Percentiles rank a stretch among this genome's conserved stretches.
Evolutionary conservation across 1,140 invertebrate species (phyloP).

Genomic region (Plectus sambesii): DNA sequence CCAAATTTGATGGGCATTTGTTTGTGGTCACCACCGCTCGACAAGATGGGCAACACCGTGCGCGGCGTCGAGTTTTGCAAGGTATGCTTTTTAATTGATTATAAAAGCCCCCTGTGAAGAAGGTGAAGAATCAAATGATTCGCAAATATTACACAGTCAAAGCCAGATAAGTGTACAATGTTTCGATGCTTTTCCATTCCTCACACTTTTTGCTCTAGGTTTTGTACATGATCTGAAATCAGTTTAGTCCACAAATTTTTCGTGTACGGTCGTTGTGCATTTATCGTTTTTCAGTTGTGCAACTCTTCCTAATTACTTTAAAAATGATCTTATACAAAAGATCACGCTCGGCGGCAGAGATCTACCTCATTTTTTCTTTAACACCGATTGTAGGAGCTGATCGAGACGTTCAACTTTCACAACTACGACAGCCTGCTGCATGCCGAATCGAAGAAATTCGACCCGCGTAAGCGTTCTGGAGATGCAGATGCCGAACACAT

Average conservation of each 20-base stretch:
- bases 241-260: too few relatives aligned
- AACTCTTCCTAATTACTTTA: too few relatives aligned
- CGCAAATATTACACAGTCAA: too few relatives aligned
- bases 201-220: too few relatives aligned
- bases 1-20: constrained; percentile 92
- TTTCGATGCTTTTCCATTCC: too few relatives aligned
- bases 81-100: too few relatives aligned
- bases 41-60: constrained; percentile 73
- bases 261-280: too few relatives aligned
- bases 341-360: too few relatives aligned
- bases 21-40: constrained; percentile 82
- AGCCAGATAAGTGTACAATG: too few relatives aligned
- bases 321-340: neutral
- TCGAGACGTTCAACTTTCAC: constrained; percentile 81
- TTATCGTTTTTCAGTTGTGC: too few relatives aligned
- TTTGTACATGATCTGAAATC: too few relatives aligned
- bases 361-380: too few relatives aligned
- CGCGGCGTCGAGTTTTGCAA: constrained; percentile 80
- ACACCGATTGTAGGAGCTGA: constrained; percentile 62
- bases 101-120: neutral
- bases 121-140: neutral
- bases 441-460: constrained; percentile 69
- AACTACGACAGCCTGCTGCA: constrained; percentile 87
- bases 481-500: constrained; percentile 81
- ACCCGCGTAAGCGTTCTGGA: constrained; percentile 75